These are phyloP conservation scores for Gymnopithys bicolor DNA, from an alignment of 2,797 vertebrate genomes.

Conservation along the genomic window DNA sequence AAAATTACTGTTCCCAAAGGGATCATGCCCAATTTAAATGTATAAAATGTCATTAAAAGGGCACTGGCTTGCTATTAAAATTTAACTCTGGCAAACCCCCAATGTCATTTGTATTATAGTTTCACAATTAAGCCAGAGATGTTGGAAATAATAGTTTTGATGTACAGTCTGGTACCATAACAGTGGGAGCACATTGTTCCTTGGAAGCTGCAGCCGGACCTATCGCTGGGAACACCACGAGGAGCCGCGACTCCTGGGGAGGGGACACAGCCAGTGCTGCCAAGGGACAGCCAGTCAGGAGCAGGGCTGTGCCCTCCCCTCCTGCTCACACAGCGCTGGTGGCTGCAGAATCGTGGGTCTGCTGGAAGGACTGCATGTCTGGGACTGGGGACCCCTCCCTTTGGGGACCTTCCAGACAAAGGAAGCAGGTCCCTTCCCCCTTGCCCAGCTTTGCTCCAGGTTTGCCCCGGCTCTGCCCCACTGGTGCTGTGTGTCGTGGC, in stretches of 20 bases:
- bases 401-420: background rate
- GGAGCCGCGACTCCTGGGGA: accelerated
- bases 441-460: background rate
- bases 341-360: accelerated
- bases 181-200: constrained; percentile 40
- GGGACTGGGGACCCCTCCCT: accelerated
- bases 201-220: background rate
- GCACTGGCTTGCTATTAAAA: constrained; percentile 48
- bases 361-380: accelerated
- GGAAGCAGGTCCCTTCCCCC: accelerated
- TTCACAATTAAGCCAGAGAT: constrained; percentile 37
- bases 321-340: accelerated
- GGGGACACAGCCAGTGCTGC: background rate
- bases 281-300: accelerated
- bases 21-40: constrained; percentile 69
- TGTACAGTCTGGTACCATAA: constrained; percentile 33
- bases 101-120: constrained; percentile 39
- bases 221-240: accelerated
- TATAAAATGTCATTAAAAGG: constrained; percentile 63
- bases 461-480: background rate
- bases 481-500: accelerated
- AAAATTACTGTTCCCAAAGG: constrained; percentile 75
- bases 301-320: accelerated
- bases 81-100: constrained; percentile 59
- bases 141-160: constrained; percentile 21